Base-by-base conservation (phyloP, 2,113 vertebrate species). In the Leptocoma aspasia region DNA sequence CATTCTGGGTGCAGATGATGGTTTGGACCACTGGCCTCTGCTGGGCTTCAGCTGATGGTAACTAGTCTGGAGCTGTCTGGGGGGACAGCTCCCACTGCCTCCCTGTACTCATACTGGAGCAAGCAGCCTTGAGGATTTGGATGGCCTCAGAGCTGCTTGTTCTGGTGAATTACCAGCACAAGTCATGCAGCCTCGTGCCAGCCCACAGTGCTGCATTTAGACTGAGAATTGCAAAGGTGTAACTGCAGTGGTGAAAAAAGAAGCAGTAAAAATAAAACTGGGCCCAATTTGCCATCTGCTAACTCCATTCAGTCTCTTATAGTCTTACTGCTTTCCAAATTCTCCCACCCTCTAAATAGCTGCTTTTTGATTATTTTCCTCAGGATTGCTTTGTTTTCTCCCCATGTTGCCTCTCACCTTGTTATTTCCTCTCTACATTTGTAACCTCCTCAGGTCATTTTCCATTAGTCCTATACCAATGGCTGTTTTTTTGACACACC, bases 371-470 rank as follows among this genome's bases (percentile, higher is more conserved):
- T 80, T 89, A 78, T 92, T 73, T 92, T 94, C 60, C 54, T 88
- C 64, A 81, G 45, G 75, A 88, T 52, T 90, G 71, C 88, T 96
- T 88, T 89, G 64, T 94, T 93, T 93, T 94, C 93, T 90, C 92
- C 64, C 52, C 86, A 96, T 89, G 96, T 93, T 95, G 89, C 96
- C 96, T 93, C 95, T 97, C 97, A 95, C 96, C 95, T 97, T 96
- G 78, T 57, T 92, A 98, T 97, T 98, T 98, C 93, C 95, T 97
- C 90, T 84, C 95, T 90, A 69, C 84, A 94, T 96, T 97, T 98
- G 93, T 94, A 97, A 97, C 88, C 87, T 97, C 77, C 97, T 50
- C 54, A 94, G 88, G 96, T 96, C 35, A 87, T 96, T 97, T 97
- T 77, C 87, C 56, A 86, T 82, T 86, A 93, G 80, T 97, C 97